Percentiles rank a stretch among this genome's conserved stretches.
phyloP scores from a whole-genome alignment of 2,113 vertebrate genomes.

The Bettongia penicillata region DNA sequence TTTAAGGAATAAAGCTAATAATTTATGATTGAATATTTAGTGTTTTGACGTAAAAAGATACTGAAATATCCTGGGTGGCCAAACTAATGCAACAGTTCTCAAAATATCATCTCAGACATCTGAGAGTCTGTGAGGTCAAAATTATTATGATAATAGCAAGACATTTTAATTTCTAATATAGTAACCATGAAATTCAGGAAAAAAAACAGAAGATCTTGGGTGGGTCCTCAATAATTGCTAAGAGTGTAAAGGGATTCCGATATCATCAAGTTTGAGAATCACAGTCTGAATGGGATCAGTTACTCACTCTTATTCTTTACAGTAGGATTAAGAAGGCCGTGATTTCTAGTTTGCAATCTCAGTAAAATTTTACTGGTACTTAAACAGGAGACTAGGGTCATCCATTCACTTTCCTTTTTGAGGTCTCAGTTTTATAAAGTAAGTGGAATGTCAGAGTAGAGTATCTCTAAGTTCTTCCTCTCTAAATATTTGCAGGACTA shows the following conservation, averaged over 20 bases:
- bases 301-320: not conserved
- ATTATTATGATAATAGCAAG: not conserved
- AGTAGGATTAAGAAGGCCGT: not conserved
- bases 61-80: not conserved
- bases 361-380: not conserved
- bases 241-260: not conserved
- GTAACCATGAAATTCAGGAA: not conserved
- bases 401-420: not conserved
- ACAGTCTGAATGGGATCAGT: not conserved
- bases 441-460: not conserved
- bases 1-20: not conserved
- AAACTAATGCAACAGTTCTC: not conserved
- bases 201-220: not conserved
- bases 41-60: not conserved
- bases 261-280: not conserved
- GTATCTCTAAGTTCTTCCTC: not conserved
- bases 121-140: not conserved
- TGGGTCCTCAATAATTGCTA: not conserved
- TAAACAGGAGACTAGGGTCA: not conserved
- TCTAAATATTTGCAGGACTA: not conserved
- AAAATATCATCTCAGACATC: not conserved
- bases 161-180: not conserved
- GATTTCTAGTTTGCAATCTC: not conserved
- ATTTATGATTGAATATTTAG: not conserved
- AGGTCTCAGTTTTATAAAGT: not conserved